Evolutionary conservation across 1,140 invertebrate species (phyloP), one percentile per base, ranked within the genome.

Genomic region (Spodoptera frugiperda): DNA sequence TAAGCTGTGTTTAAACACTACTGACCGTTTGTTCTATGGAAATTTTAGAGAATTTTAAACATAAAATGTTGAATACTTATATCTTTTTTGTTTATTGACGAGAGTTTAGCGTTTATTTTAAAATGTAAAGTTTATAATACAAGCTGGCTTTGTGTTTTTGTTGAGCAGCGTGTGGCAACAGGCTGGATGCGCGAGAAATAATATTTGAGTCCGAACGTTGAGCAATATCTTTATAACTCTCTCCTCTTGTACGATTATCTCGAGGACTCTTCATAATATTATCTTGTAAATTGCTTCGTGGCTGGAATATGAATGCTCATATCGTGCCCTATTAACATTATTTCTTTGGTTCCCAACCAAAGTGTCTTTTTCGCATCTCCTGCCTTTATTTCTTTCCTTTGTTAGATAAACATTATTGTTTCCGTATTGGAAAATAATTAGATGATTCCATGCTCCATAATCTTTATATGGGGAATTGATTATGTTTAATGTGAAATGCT

Each of bases 401-500:
- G 21, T 67, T n/a, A 48, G 44, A 12, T 48, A 49, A 67, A 15
- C 51, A 17, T 71, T 55, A 71, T 71, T 55, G 21, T 71, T 44
- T 55, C 68, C 68, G 49, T 71, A 57, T 71, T 55, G n/a, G 53
- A 55, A 55, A 39, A 71, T 57, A 71, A 71, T 55, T 55, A 55
- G 4, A 19, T 71, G 51, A 46, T 67, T 48, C 17, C 53, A 5
- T 51, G 33, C 53, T 57, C 17, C 49, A 53, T 51, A 8, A 33
- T 51, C 68, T 71, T 11, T 71, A 71, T 71, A 55, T 17, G 68
- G 68, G 44, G 68, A 71, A 71, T 55, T 19, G 25, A 55, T 44
- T 46, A 48, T 71, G 55, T 19, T 21, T 25, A 5, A 25, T 63
- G 14, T 71, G 44, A 53, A 71, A 54, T 55, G 30, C 53, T 54